These are phyloP conservation scores for Erebia ligea DNA, from an alignment of 2,888 invertebrate genomes.

Conservation along the genomic window DNA sequence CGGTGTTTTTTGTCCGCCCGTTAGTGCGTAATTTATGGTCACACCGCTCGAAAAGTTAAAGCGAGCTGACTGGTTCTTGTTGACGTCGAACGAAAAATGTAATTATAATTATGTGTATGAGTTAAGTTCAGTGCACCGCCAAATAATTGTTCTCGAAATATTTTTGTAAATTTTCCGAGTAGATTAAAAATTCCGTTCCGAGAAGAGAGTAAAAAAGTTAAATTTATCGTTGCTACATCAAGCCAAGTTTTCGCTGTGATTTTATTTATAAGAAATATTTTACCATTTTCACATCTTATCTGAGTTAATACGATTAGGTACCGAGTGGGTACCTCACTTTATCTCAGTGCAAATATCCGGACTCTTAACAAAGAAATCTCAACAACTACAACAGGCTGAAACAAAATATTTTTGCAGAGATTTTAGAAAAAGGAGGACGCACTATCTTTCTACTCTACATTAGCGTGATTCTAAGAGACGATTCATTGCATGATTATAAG, in stretches of 20 bases:
- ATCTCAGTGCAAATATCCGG: background rate
- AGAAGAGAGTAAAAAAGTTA: slow-evolving; percentile 39
- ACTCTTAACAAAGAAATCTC: background rate
- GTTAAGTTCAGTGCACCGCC: slow-evolving; percentile 46
- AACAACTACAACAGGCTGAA: background rate
- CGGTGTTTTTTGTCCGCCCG: slow-evolving; percentile 67
- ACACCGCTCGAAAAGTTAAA: slow-evolving; percentile 61
- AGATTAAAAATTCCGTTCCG: slow-evolving; percentile 42
- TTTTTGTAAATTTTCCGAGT: slow-evolving; percentile 43
- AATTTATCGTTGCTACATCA: slow-evolving; percentile 33
- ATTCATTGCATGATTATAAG: too few relatives aligned
- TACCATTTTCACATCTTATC: slow-evolving; percentile 9
- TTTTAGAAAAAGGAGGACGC: too few relatives aligned
- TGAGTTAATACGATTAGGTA: background rate
- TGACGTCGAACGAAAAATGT: slow-evolving; percentile 43
- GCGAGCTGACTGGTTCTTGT: slow-evolving; percentile 53
- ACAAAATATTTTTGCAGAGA: background rate
- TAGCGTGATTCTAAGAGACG: too few relatives aligned
- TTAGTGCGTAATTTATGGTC: slow-evolving; percentile 75
- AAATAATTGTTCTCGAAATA: slow-evolving; percentile 46
- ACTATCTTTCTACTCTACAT: too few relatives aligned
- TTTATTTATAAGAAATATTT: background rate
- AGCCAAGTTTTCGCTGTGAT: slow-evolving; percentile 35
- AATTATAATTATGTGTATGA: slow-evolving; percentile 45
- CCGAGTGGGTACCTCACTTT: background rate